Conservation (phyloP, 1,140 invertebrate species). For the Hyposmocoma kahamanoa region DNA sequence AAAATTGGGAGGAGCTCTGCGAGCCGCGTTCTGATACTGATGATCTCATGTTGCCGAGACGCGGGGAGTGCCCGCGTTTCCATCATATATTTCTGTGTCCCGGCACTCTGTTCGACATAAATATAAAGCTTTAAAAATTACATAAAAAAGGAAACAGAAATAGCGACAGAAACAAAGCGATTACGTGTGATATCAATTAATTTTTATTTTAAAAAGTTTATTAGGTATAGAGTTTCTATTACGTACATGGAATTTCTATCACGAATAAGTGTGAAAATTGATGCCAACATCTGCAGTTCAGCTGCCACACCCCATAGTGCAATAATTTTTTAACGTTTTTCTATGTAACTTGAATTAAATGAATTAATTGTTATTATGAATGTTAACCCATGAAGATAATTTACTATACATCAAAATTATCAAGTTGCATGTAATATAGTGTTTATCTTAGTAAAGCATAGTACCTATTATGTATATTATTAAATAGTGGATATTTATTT, state of each 20-base stretch:
- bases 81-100: conserved; percentile 19
- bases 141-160: conserved; percentile 16
- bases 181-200: conserved; percentile 20
- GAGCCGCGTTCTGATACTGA: no score
- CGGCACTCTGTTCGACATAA: no score
- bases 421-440: conserved; percentile 34
- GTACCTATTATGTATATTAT: conserved; percentile 32
- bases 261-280: no score
- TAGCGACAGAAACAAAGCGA: conserved; percentile 12
- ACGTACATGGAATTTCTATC: no score
- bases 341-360: no score
- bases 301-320: no score
- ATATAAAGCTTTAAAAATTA: conserved; percentile 3
- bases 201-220: background rate
- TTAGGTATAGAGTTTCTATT: background rate
- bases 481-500: conserved; percentile 52
- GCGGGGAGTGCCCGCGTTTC: conserved; percentile 9
- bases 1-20: conserved; percentile 6
- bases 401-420: conserved; percentile 35
- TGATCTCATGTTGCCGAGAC: conserved; percentile 31
- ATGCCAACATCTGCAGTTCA: no score
- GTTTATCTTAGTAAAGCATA: conserved; percentile 44
- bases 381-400: no score
- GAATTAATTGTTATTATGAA: no score
- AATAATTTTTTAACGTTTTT: no score